These are phyloP conservation scores for Megaptera novaeangliae DNA, from an alignment of 2,113 vertebrate genomes.

Conservation along the genomic window DNA sequence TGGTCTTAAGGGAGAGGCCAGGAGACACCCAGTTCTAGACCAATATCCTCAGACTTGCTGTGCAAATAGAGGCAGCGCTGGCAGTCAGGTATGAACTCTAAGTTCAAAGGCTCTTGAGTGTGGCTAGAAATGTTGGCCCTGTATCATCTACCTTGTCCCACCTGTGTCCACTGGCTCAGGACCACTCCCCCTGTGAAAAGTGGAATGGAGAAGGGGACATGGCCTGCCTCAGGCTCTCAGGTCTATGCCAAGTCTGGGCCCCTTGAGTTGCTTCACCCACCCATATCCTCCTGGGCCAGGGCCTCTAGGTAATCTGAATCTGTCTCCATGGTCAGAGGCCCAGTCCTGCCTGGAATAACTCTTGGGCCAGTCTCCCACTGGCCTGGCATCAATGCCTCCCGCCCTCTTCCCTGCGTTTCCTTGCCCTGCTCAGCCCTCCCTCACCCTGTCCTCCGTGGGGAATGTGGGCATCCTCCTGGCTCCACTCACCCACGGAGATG, in stretches of 20 bases:
- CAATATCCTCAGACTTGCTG: not conserved
- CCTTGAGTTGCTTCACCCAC: not conserved
- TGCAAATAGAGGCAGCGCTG: no score
- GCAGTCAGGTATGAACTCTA: not conserved
- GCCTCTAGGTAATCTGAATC: not conserved
- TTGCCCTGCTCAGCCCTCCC: not conserved
- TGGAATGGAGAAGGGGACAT: not conserved
- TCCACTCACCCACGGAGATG: constrained; percentile 90
- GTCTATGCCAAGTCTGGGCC: not conserved
- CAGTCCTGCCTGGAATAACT: not conserved
- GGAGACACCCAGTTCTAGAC: not conserved
- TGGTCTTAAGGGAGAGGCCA: not conserved
- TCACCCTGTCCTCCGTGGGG: not conserved
- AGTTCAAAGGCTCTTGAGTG: not conserved
- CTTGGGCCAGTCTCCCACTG: not conserved
- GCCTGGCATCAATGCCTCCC: not conserved
- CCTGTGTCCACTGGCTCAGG: not conserved
- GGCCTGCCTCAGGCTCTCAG: not conserved
- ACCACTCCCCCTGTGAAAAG: not conserved
- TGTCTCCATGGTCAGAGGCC: not conserved
- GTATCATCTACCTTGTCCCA: not conserved
- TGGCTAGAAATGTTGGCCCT: not conserved
- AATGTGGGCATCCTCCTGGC: not conserved
- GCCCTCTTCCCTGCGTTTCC: not conserved
- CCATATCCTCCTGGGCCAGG: not conserved